Evolutionary conservation across 2,797 vertebrate species (phyloP), one percentile per base, ranked within the genome.

Genomic region (Sphenopsis melanotis): DNA sequence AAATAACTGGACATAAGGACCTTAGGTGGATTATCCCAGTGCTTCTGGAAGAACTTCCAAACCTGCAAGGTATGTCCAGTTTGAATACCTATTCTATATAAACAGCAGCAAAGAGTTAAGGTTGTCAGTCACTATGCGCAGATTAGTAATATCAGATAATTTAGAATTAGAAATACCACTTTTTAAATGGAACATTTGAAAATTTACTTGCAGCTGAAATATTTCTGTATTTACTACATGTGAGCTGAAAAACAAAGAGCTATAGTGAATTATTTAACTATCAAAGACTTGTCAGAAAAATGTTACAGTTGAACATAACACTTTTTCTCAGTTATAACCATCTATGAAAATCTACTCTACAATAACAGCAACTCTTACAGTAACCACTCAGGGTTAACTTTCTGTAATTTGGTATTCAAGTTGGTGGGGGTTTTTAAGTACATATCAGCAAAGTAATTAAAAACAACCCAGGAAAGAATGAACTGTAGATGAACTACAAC

Each of bases 1-100:
- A 86, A 96, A 94, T 91, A 93, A 95, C 87, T 92, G 95, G 95
- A 96, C 90, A 93, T 85, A 95, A 88, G 81, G 60, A 91, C 78
- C 87, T 94, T 72, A 97, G 96, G 97, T 97, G 98, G 97, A 98
- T 96, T 97, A 96, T 87, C 95, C 89, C 93, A 83, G 94, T 93
- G 77, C 92, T 93, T 96, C 94, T 26, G 34, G 96, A 97, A 97
- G 94, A 93, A 95, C 88, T 94, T 72, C 91, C 92, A 89, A 74
- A 89, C 94, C 95, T 94, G 92, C 86, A 97, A 98, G 98, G 98
- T 98, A 98, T 89, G 98, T 97, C 90, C 85, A 90, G 63, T 91
- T 96, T 96, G 57, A 91, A 86, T 92, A 77, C 9, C 65, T 92
- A 82, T 75, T 83, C 74, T 87, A 60, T 72, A 42, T 34, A 90